These are phyloP conservation scores for Drosophila colorata DNA, from an alignment of 2,888 invertebrate species.

Conservation along the genomic window DNA sequence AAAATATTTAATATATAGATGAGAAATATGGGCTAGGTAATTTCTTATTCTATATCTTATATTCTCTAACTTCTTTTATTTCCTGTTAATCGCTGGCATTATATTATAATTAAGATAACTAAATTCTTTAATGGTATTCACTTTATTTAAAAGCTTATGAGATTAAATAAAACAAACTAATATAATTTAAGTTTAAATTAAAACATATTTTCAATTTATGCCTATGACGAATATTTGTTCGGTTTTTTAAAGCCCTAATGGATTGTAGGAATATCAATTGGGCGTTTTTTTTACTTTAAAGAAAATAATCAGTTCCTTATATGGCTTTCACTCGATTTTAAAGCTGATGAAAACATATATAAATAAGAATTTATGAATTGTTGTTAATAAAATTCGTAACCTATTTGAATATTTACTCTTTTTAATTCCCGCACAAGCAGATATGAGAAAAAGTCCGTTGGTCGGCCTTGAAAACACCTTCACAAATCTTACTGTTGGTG, in stretches of 20 bases:
- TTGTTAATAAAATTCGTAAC: constrained; percentile 24
- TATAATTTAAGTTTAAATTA: neutral
- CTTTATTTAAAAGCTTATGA: neutral
- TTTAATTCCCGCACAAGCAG: neutral
- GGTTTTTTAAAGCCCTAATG: constrained; percentile 3
- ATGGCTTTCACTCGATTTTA: neutral
- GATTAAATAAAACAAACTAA: neutral
- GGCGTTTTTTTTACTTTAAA: neutral
- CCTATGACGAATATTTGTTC: too few species aligned
- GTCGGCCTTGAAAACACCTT: neutral
- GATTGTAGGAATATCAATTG: neutral
- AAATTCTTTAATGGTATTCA: neutral
- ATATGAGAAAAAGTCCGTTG: too few species aligned
- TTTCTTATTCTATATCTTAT: neutral
- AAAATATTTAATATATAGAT: neutral
- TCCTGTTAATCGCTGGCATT: too few species aligned
- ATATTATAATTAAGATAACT: neutral
- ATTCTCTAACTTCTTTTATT: neutral
- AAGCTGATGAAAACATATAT: neutral
- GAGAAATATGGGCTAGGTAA: neutral
- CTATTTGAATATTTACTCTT: neutral
- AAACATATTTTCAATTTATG: neutral
- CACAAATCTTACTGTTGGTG: neutral
- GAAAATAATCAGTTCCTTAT: neutral
- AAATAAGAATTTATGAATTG: constrained; percentile 10